These are phyloP conservation scores for Pitta sordida DNA, from an alignment of 2,113 vertebrate species.

Conservation along the genomic window DNA sequence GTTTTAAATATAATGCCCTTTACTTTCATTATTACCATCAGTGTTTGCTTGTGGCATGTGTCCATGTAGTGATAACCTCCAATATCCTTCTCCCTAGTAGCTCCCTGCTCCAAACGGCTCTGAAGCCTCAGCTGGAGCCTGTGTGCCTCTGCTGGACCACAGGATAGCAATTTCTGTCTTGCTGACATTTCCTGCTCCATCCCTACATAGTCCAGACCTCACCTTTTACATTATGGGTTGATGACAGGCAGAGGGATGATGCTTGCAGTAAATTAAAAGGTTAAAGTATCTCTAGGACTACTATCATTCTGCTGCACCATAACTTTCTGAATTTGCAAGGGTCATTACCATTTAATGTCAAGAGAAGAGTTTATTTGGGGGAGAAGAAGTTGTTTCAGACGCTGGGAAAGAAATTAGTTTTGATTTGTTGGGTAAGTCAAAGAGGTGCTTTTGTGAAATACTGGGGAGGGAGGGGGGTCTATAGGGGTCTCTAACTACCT, in stretches of 20 bases:
- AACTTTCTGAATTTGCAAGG: background rate
- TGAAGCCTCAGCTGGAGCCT: background rate
- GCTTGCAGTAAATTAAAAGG: background rate
- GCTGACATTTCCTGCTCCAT: background rate
- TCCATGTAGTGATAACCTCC: background rate
- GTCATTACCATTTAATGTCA: background rate
- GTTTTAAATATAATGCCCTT: background rate
- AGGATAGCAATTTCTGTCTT: background rate
- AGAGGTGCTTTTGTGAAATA: background rate
- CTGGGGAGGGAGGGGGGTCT: background rate
- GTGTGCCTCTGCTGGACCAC: background rate
- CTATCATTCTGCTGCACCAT: background rate
- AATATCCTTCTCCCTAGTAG: background rate
- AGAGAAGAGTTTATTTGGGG: background rate
- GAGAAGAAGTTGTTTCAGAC: background rate
- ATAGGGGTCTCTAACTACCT: too few species aligned
- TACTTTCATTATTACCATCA: background rate
- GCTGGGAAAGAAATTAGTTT: background rate
- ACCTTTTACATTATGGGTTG: background rate
- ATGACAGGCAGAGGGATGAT: background rate
- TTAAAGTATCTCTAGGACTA: background rate
- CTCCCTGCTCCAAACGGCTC: background rate
- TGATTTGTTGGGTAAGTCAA: background rate
- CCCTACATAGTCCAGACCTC: background rate
- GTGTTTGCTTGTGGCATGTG: background rate